A percentile compares a stretch with the other conserved stretches of the same genome.
Conservation (phyloP, 2,113 vertebrate species). For the Pavo muticus region DNA sequence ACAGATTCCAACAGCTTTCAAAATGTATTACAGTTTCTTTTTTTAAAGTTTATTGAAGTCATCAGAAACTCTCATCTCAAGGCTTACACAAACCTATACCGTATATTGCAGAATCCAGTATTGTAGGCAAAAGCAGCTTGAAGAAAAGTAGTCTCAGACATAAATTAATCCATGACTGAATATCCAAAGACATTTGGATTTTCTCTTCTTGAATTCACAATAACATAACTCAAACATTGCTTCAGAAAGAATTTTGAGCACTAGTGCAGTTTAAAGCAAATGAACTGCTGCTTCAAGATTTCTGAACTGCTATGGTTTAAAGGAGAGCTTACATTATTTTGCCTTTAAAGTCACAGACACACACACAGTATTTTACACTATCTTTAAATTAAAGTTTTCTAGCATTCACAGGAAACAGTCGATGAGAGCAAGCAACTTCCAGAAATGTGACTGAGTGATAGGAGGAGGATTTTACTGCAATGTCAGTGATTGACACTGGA, state of each 20-base stretch:
- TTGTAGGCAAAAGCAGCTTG: conserved; percentile 11
- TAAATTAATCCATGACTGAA: conserved; percentile 21
- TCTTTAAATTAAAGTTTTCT: background rate
- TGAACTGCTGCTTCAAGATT: background rate
- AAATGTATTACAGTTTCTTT: background rate
- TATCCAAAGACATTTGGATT: background rate
- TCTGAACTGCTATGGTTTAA: background rate
- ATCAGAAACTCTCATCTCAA: conserved; percentile 3
- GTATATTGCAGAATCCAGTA: background rate
- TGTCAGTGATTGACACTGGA: background rate
- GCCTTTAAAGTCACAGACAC: background rate
- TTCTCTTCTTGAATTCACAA: conserved; percentile 13
- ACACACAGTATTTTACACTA: background rate
- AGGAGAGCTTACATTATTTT: background rate
- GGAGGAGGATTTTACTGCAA: background rate
- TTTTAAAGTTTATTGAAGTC: conserved; percentile 15
- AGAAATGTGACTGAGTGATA: background rate
- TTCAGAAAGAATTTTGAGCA: background rate
- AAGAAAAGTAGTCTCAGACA: conserved; percentile 7
- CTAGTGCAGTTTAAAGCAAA: background rate
- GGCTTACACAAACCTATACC: background rate
- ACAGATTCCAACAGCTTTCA: background rate
- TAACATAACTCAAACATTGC: background rate
- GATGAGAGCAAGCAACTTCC: background rate
- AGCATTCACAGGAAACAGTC: background rate